Percentiles rank a stretch among this genome's conserved stretches.
phyloP scores from a whole-genome alignment of 2,113 vertebrate genomes.

The Petrocephalus zakoni region DNA sequence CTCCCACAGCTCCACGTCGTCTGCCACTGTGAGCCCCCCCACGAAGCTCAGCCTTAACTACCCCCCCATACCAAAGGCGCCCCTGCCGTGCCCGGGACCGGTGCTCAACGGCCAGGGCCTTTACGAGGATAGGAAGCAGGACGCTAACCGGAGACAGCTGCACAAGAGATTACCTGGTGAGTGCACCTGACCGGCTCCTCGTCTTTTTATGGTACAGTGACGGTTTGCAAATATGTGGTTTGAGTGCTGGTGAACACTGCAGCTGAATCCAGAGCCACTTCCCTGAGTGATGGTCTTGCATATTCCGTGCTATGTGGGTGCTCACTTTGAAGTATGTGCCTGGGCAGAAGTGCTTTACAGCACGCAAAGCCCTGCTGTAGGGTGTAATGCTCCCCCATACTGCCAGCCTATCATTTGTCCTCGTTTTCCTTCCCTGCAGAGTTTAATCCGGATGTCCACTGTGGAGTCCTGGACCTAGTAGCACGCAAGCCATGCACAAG shows the following conservation, averaged over 20 bases:
- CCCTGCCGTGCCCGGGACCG: slow-evolving; percentile 85
- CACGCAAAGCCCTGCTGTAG: background rate
- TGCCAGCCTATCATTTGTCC: background rate
- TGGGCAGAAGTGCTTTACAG: background rate
- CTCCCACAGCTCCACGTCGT: slow-evolving; percentile 75
- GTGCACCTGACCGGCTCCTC: background rate
- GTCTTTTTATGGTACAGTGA: background rate
- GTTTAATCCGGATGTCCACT: slow-evolving; percentile 96
- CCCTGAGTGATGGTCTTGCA: background rate
- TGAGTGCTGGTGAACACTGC: background rate
- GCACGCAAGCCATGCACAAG: slow-evolving; percentile 96
- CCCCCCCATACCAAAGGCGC: slow-evolving; percentile 99
- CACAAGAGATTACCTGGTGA: slow-evolving; percentile 92
- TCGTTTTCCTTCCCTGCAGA: slow-evolving; percentile 58
- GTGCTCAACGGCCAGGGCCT: slow-evolving; percentile 95
- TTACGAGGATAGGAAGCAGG: slow-evolving; percentile 86
- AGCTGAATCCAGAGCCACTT: background rate
- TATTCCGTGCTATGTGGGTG: background rate
- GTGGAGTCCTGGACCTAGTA: slow-evolving; percentile 91
- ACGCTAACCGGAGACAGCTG: slow-evolving; percentile 86
- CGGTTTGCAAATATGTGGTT: background rate
- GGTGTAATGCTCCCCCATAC: background rate
- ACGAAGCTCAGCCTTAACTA: slow-evolving; percentile 98
- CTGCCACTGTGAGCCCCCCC: slow-evolving; percentile 94
- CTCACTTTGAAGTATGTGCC: background rate